Conservation (phyloP, 2,113 vertebrate species). For the Rana temporaria region DNA sequence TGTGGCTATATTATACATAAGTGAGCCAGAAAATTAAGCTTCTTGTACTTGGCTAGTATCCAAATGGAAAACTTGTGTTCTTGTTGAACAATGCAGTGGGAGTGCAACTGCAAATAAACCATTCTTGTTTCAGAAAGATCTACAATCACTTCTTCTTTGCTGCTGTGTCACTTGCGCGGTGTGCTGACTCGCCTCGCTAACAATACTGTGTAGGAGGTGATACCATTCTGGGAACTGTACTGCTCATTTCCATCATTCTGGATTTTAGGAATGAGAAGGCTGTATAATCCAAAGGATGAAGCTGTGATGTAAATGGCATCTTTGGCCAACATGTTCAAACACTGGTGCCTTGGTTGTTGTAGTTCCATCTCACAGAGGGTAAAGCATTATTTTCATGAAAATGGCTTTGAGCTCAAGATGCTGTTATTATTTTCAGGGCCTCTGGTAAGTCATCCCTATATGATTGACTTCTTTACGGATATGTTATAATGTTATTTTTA, state of each 20-base stretch:
- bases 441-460: constrained; percentile 7
- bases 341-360: background rate
- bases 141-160: background rate
- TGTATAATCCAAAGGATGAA: background rate
- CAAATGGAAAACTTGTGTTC: background rate
- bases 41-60: background rate
- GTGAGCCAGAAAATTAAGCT: background rate
- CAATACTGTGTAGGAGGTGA: background rate
- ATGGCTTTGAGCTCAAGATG: constrained; percentile 21
- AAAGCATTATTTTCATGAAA: background rate
- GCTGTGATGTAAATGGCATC: background rate
- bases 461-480: too few species aligned
- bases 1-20: background rate
- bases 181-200: background rate
- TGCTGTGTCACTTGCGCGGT: too few species aligned
- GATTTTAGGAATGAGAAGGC: background rate
- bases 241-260: background rate
- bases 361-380: background rate
- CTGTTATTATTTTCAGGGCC: constrained; percentile 26
- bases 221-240: background rate
- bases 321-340: background rate
- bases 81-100: background rate
- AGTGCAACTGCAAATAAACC: background rate
- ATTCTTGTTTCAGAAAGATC: background rate
- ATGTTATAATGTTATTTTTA: too few species aligned